Base-by-base conservation (phyloP, 2,797 vertebrate genomes). In the Pangasius sanitwongsei region DNA sequence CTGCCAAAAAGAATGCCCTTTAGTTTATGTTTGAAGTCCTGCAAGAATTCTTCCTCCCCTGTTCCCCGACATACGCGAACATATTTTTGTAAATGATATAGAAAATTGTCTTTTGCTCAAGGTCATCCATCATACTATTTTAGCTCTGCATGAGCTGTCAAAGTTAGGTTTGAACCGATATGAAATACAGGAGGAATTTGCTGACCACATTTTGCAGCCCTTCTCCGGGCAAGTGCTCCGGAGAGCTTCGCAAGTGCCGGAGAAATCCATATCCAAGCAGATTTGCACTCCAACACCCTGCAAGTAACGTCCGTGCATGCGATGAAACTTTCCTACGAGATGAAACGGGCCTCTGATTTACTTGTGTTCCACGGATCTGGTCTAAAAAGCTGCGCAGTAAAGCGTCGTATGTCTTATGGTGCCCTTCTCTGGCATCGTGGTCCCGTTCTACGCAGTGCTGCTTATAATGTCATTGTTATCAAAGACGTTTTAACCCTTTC, bases 121-220 rank as follows among this genome's bases (percentile, higher is more conserved):
- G 78, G 57, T 87, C 88, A 91, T 92, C 89, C 84, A 89, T 93
- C 91, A 89, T 88, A 50, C 55, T 28, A 67, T 13, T 77, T 50
- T 83, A 70, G 63, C 83, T 77, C 63, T 55, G 48, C 50, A 5
- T 34, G 63, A 28, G 31, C 89, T 86, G 89, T 87, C 78, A 89
- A 87, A 89, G 88, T 89, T 90, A 85, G 87, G 83, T 88, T 88
- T 90, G 89, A 90, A 89, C 92, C 88, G 80, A 88, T 90, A 85
- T 77, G 69, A 83, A 83, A 88, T 87, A 90, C 81, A 1, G 50
- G 53, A 86, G 88, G 83, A 92, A 91, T 91, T 67, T 78, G 75
- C 83, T 89, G 84, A 89, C 55, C 78, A 57, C 80, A 37, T 67
- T 69, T 87, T 20, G n/a, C 57, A 75, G 87, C n/a, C 23, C 82